phyloP scores from a whole-genome alignment of 2,797 vertebrate species.

The Rhodeus uyekii region DNA sequence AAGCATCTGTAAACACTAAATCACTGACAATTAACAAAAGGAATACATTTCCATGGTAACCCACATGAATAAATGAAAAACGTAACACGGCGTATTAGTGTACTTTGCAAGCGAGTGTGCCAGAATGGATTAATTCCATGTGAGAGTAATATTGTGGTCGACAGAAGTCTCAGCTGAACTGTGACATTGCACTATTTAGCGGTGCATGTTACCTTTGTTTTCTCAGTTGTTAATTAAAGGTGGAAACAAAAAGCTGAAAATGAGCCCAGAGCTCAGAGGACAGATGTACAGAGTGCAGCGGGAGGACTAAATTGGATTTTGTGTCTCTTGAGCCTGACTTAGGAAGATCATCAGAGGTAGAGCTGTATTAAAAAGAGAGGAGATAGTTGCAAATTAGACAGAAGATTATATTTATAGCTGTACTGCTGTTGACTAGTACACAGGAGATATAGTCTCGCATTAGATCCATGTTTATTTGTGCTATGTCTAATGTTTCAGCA shows the following conservation, averaged over 20 bases:
- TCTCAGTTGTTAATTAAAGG: conserved; percentile 74
- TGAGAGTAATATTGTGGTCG: conserved; percentile 28
- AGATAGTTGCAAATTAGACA: conserved; percentile 55
- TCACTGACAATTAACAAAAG: conserved; percentile 24
- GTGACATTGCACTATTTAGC: conserved; percentile 28
- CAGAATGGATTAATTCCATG: conserved; percentile 23
- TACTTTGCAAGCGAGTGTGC: background rate
- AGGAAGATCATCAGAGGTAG: conserved; percentile 62
- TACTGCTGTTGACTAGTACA: conserved; percentile 13
- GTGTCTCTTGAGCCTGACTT: conserved; percentile 61
- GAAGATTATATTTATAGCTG: conserved; percentile 12
- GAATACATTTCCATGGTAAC: conserved; percentile 33
- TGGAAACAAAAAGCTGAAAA: conserved; percentile 67
- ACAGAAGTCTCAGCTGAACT: conserved; percentile 20
- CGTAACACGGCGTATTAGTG: background rate
- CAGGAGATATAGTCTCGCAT: background rate
- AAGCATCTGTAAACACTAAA: conserved; percentile 5
- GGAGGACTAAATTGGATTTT: conserved; percentile 70
- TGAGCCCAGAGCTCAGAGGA: conserved; percentile 65
- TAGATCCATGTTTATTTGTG: conserved; percentile 20
- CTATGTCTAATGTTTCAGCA: background rate
- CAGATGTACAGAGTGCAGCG: conserved; percentile 67
- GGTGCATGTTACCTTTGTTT: conserved; percentile 61
- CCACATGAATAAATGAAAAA: conserved; percentile 20
- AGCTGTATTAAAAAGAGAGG: conserved; percentile 56